phyloP scores from a whole-genome alignment of 2,888 invertebrate species.

The Incurvaria masculella region DNA sequence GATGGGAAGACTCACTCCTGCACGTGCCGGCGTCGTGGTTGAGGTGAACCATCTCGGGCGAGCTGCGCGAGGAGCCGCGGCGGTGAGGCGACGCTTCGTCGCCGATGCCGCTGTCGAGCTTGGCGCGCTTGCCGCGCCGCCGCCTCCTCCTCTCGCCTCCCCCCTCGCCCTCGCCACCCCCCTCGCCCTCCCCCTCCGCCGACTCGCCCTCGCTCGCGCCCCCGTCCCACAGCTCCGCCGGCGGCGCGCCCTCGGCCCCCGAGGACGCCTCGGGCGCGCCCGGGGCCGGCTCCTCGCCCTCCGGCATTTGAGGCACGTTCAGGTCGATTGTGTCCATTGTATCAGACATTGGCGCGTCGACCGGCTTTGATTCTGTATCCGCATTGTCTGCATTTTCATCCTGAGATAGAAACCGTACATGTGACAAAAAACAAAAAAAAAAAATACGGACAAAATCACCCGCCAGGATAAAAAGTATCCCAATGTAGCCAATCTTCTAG shows the following conservation, averaged over 20 bases:
- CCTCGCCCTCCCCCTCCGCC: conserved; percentile 9
- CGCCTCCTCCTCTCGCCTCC: conserved; percentile 9
- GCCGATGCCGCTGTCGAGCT: conserved; percentile 61
- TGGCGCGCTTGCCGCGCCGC: conserved; percentile 39
- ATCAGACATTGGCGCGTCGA: conserved; percentile 7
- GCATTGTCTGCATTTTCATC: no score
- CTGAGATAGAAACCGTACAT: no score
- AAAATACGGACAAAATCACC: no score
- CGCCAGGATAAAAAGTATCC: no score
- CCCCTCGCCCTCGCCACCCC: no score
- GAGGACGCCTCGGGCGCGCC: not conserved
- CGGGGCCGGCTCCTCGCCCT: conserved; percentile 2
- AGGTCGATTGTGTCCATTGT: conserved; percentile 5
- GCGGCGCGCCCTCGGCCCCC: conserved; percentile 6
- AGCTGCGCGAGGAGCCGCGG: no score
- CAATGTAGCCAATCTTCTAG: no score
- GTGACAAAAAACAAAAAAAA: no score
- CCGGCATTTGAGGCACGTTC: conserved; percentile 8
- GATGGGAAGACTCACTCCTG: no score
- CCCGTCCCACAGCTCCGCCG: conserved; percentile 5
- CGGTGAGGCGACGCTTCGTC: conserved; percentile 43
- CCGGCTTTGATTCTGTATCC: no score
- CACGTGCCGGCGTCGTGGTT: no score
- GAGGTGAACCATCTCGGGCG: no score
- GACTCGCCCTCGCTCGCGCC: conserved; percentile 10